Evolutionary conservation across 2,797 vertebrate genomes (phyloP).

Genomic region (Propithecus deckenii): DNA sequence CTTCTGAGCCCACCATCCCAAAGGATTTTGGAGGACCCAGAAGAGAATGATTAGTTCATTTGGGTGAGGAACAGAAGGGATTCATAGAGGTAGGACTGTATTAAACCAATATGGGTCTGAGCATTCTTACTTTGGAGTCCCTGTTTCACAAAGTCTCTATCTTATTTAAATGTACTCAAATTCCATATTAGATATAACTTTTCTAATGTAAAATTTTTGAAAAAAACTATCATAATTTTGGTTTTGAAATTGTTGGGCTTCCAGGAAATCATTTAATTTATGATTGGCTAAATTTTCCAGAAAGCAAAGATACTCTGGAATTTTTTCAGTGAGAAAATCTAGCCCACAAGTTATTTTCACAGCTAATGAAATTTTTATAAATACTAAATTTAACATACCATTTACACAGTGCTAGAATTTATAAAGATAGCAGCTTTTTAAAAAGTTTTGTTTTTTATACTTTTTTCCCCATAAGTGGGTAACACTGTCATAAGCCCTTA

Average conservation of each 20-base stretch:
- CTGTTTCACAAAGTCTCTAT: slow-evolving; percentile 16
- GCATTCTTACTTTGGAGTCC: neutral
- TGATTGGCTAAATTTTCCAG: neutral
- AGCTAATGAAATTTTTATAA: neutral
- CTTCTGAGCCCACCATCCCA: neutral
- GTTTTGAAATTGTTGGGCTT: neutral
- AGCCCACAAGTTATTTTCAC: neutral
- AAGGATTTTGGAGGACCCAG: neutral
- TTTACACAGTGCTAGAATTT: neutral
- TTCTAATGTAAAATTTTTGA: neutral
- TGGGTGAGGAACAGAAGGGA: neutral
- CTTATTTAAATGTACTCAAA: slow-evolving; percentile 7
- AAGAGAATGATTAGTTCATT: neutral
- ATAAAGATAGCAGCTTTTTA: neutral
- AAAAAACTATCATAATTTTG: neutral
- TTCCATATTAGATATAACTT: neutral
- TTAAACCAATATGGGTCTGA: neutral
- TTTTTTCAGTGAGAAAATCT: neutral
- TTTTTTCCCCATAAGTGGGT: neutral
- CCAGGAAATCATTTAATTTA: neutral
- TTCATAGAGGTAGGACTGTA: neutral
- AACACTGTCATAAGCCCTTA: neutral
- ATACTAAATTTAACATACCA: neutral
- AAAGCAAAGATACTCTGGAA: neutral
- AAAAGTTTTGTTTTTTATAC: neutral